Evolutionary conservation across 2,888 invertebrate genomes (phyloP).

Genomic region (Sarcophaga rosellei): DNA sequence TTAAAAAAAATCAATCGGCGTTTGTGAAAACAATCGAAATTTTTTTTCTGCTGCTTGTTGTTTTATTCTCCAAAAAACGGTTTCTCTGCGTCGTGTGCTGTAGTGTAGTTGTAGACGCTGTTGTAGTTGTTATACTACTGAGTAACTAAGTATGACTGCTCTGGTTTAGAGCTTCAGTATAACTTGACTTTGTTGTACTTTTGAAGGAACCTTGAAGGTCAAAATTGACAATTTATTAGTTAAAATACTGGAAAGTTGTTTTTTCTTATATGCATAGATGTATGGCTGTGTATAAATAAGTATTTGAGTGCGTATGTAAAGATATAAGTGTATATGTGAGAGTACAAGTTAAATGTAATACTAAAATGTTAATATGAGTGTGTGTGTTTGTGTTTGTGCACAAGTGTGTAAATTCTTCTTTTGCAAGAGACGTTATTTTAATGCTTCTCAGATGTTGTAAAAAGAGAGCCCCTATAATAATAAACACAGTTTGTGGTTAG

Average conservation of each 20-base stretch:
- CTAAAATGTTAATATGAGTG: not conserved
- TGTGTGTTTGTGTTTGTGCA: not conserved
- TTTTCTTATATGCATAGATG: conserved; percentile 30
- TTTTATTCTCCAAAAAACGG: conserved; percentile 57
- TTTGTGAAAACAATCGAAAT: conserved; percentile 39
- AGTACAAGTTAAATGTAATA: not conserved
- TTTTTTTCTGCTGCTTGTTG: conserved; percentile 21
- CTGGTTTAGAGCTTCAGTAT: conserved; percentile 66
- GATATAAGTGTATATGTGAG: not conserved
- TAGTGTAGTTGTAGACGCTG: conserved; percentile 47
- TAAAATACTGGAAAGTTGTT: conserved; percentile 65
- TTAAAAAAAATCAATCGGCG: conserved; percentile 62
- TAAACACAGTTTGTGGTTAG: not conserved
- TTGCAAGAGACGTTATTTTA: conserved; percentile 13
- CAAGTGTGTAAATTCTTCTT: conserved; percentile 33
- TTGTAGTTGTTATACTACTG: conserved; percentile 26
- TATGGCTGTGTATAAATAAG: not conserved
- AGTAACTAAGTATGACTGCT: conserved; percentile 53
- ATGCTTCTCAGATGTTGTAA: not conserved
- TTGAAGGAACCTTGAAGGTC: conserved; percentile 81
- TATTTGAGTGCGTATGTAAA: not conserved
- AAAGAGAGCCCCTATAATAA: not conserved
- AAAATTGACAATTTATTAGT: conserved; percentile 78
- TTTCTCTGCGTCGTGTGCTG: conserved; percentile 34
- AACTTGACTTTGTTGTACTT: conserved; percentile 72